These are phyloP conservation scores for Euphydryas editha DNA, from an alignment of 2,888 invertebrate genomes.

Conservation along the genomic window DNA sequence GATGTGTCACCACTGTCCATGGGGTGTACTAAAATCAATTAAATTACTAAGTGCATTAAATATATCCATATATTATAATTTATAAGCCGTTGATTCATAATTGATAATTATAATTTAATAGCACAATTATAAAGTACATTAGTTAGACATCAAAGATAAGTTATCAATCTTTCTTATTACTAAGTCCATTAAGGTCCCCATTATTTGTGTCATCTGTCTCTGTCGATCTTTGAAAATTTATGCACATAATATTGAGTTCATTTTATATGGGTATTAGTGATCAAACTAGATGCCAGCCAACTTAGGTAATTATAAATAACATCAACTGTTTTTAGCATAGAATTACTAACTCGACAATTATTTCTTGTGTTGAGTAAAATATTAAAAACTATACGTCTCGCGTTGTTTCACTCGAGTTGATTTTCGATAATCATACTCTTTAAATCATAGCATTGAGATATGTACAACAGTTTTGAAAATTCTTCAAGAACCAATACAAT, in stretches of 20 bases:
- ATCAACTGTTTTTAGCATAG: no score
- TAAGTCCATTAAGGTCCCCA: conserved; percentile 23
- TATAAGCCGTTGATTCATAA: neutral
- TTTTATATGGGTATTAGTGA: neutral
- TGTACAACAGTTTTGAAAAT: no score
- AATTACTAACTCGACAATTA: no score
- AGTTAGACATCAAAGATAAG: conserved; percentile 11
- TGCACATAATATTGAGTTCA: conserved; percentile 18
- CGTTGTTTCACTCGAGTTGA: no score
- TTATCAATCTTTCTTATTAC: conserved; percentile 27
- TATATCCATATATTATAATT: neutral
- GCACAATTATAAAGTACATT: conserved; percentile 25
- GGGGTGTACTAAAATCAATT: no score
- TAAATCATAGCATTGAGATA: no score
- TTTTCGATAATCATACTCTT: no score
- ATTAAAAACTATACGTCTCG: no score
- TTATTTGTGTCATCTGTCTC: conserved; percentile 30
- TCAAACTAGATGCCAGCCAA: neutral
- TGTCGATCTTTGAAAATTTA: conserved; percentile 23
- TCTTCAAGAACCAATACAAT: no score
- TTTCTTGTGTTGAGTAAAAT: no score
- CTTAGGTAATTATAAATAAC: neutral
- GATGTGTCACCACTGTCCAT: no score
- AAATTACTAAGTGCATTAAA: no score
- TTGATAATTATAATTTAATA: conserved; percentile 17